phyloP scores from a whole-genome alignment of 2,113 vertebrate genomes.

The Petromus typicus region DNA sequence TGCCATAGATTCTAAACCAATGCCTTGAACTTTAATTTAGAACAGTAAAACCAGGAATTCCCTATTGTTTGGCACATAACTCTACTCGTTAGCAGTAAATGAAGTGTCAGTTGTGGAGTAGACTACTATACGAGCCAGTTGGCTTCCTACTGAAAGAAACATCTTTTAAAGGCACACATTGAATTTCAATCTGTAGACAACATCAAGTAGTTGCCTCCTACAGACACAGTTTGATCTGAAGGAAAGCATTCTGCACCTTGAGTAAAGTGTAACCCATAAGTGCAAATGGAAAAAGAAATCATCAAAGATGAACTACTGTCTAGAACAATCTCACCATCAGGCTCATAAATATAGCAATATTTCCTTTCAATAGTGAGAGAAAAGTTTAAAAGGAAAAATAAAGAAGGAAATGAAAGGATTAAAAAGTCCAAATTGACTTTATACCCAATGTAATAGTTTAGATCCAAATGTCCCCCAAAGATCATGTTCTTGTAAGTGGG shows the following conservation, averaged over 20 bases:
- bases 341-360: neutral
- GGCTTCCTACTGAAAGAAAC: constrained; percentile 33
- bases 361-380: neutral
- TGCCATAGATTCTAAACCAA: neutral
- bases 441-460: neutral
- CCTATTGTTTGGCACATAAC: constrained; percentile 17
- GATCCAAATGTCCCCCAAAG: neutral
- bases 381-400: neutral
- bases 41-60: constrained; percentile 52
- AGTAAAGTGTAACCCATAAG: neutral
- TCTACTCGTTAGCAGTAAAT: constrained; percentile 56
- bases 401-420: neutral
- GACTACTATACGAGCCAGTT: neutral
- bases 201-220: neutral
- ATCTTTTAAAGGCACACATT: constrained; percentile 34
- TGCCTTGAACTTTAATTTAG: constrained; percentile 17
- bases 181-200: constrained; percentile 42
- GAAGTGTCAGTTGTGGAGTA: neutral
- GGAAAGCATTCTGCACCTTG: neutral
- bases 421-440: neutral
- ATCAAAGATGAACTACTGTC: neutral
- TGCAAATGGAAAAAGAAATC: neutral
- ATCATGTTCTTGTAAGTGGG: neutral
- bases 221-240: neutral
- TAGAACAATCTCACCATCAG: neutral